Evolutionary conservation across 23 tunicate species (phyloP).

Genomic region (Botrylloides violaceus): DNA sequence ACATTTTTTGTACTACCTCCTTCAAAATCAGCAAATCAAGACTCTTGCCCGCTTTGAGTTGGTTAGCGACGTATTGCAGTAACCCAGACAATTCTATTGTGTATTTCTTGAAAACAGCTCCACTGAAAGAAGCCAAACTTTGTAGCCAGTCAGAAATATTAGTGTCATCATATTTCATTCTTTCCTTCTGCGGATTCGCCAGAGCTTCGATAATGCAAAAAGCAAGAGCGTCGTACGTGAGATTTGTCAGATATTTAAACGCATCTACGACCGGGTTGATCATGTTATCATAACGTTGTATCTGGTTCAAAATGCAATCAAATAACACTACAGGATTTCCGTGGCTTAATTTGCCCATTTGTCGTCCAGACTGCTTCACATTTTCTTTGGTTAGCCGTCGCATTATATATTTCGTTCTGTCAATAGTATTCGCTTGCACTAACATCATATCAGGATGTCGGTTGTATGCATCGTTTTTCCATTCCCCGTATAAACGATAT

Average conservation of each 20-base stretch:
- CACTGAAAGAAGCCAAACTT: conserved; percentile 92
- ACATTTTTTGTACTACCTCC: conserved; percentile 98
- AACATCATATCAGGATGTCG: conserved; percentile 75
- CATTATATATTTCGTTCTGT: conserved; percentile 94
- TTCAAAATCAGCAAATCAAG: conserved; percentile 91
- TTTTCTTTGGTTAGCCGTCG: conserved; percentile 95
- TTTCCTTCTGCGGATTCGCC: conserved; percentile 91
- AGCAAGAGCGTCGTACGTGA: conserved; percentile 82
- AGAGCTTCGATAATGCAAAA: conserved; percentile 96
- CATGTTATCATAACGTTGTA: conserved; percentile 97
- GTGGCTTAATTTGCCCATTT: conserved; percentile 96
- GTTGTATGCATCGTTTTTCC: conserved; percentile 81
- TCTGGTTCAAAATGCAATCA: conserved; percentile 87
- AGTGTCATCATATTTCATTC: conserved; percentile 97
- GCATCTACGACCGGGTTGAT: conserved; percentile 96
- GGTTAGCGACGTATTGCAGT: conserved; percentile 95
- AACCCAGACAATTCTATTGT: conserved; percentile 78
- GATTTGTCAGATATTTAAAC: conserved; percentile 80
- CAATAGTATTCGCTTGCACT: conserved; percentile 79
- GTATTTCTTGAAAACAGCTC: conserved; percentile 92
- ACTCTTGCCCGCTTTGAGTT: conserved; percentile 92
- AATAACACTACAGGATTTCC: conserved; percentile 80
- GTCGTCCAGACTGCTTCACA: conserved; percentile 98
- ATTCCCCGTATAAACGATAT: conserved; percentile 96
- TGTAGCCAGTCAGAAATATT: conserved; percentile 98